Evolutionary conservation across 2,113 vertebrate species (phyloP).

Genomic region (Mustelus asterias): DNA sequence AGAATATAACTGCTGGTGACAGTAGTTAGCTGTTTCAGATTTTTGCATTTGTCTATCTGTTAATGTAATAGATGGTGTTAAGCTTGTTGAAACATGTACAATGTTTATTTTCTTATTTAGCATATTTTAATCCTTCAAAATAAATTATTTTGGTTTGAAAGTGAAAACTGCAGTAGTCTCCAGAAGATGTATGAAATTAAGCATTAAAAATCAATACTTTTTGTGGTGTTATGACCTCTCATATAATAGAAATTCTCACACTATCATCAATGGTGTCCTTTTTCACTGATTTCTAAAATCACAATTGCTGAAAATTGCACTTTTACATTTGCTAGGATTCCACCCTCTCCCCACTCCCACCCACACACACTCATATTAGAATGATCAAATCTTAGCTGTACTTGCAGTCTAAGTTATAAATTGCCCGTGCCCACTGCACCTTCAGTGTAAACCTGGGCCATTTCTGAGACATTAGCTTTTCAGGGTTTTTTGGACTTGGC

Average conservation of each 20-base stretch:
- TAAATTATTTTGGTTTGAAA: background rate
- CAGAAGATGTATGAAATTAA: background rate
- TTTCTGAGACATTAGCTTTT: background rate
- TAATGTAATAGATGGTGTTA: background rate
- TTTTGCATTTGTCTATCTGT: background rate
- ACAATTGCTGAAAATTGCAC: background rate
- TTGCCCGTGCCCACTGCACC: background rate
- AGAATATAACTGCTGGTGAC: background rate
- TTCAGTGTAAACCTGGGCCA: background rate
- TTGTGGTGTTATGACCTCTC: background rate
- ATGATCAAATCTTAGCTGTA: background rate
- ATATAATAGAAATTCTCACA: background rate
- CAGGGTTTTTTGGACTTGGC: background rate
- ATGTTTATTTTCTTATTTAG: background rate
- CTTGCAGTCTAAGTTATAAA: background rate
- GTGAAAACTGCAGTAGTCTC: background rate
- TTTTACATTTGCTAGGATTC: background rate
- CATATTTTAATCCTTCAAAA: background rate
- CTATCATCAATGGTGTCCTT: background rate
- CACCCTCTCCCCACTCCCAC: background rate
- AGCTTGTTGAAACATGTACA: background rate
- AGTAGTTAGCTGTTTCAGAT: background rate
- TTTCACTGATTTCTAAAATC: background rate
- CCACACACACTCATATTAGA: background rate
- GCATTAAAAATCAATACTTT: background rate